Base-by-base conservation (phyloP, 2,113 vertebrate species). In the Psittacula cyanocephala region DNA sequence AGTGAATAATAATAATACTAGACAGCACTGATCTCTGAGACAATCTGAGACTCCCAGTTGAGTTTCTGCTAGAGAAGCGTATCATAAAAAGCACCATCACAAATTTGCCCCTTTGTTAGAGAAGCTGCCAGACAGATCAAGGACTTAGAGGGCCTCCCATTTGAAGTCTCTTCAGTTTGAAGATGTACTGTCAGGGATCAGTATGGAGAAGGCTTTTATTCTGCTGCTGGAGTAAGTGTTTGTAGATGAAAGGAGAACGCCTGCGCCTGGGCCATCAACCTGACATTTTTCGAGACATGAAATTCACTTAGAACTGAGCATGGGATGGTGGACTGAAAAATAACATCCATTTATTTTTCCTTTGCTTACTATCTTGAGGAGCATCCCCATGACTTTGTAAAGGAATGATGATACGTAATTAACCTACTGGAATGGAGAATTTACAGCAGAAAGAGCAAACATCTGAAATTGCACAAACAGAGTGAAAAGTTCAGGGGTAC, bases 91-190 rank as follows among this genome's bases (percentile, higher is more conserved):
- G 72, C 72, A 65, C 84, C 59, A 77, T 91, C 89, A 82, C 81
- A 53, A 57, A 93, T 92, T 72, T 81, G 70, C 77, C 89, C 74
- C 91, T 91, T 95, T 93, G 88, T 96, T 89, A 25, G 57, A 57
- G 74, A 88, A 78, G 77, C 92, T 96, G 92, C 69, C 82, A 94
- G 82, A 37, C 72, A 94, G 90, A 93, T 96, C 90, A 96, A 96
- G 93, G 96, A 57, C 52, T 79, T 69, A 22, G 49, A 81, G 86
- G 74, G 72, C n/a, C 86, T 93, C 88, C 69, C 77, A 79, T 94
- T 41, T 94, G 95, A 94, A 94, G 62, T 86, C 24, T 83, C 41
- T 93, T 87, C 65, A 37, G 60, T 55, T 35, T 86, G 82, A 86
- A 90, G 92, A 79, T 75, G 62, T 89, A 67, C 90, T 93, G 93